A percentile compares a stretch with the other conserved stretches of the same genome.
Conservation (phyloP, 2,888 invertebrate species). For the Platerodrilus igneus region DNA sequence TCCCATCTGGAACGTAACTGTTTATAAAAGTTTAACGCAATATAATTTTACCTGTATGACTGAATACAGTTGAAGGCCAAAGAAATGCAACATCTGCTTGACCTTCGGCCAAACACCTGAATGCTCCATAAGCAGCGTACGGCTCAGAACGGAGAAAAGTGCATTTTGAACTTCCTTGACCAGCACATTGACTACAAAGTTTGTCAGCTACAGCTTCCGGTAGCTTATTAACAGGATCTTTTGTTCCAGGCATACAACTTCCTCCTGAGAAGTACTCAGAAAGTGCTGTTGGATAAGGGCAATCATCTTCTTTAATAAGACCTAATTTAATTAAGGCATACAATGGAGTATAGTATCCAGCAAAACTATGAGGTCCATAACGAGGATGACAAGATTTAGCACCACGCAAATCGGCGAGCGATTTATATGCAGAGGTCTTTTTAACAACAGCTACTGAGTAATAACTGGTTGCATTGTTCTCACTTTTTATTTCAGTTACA, state of each 20-base stretch:
- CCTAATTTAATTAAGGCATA: constrained; percentile 56
- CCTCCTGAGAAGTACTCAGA: constrained; percentile 63
- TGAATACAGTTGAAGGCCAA: constrained; percentile 57
- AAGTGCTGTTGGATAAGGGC: constrained; percentile 55
- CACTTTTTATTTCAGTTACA: constrained; percentile 60
- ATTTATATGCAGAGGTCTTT: constrained; percentile 53
- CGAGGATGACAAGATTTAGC: constrained; percentile 57
- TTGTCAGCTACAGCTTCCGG: constrained; percentile 50
- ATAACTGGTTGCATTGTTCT: constrained; percentile 48
- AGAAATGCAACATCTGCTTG: constrained; percentile 73
- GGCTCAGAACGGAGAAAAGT: constrained; percentile 50
- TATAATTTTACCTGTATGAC: constrained; percentile 46
- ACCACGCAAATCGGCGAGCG: constrained; percentile 58
- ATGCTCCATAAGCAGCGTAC: constrained; percentile 53
- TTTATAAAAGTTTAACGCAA: background rate
- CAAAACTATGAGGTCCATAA: constrained; percentile 50
- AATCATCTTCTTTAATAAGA: constrained; percentile 54
- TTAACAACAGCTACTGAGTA: constrained; percentile 65
- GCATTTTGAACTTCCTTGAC: constrained; percentile 48
- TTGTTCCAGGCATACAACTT: constrained; percentile 59
- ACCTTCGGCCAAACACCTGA: constrained; percentile 64
- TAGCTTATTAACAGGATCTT: constrained; percentile 47
- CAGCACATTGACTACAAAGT: constrained; percentile 51
- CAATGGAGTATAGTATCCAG: constrained; percentile 53
- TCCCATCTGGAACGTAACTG: constrained; percentile 48